Percentiles rank a stretch among this genome's conserved stretches.
These are phyloP conservation scores for Ophthalmotilapia sp. DNA, from an alignment of 2,113 vertebrate genomes.

Conservation along the genomic window DNA sequence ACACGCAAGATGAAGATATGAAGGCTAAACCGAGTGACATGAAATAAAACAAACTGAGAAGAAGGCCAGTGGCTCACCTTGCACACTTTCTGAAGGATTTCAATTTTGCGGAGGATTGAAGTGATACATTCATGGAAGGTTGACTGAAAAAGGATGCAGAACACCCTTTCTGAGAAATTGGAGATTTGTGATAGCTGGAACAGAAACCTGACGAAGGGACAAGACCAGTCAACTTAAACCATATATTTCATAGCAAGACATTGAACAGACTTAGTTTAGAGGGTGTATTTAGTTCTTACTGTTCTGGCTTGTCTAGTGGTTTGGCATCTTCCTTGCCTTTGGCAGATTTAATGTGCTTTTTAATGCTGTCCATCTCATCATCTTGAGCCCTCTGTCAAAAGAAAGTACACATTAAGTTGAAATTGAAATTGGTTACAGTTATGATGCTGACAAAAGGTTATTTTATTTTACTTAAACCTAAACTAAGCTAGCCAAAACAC, in stretches of 20 bases:
- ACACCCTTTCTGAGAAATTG: conserved; percentile 91
- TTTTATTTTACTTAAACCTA: neutral
- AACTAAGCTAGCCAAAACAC: neutral
- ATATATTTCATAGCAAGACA: neutral
- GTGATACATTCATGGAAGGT: conserved; percentile 88
- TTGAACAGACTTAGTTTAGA: neutral
- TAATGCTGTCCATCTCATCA: conserved; percentile 89
- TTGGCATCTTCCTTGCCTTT: conserved; percentile 83
- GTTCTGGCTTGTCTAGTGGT: conserved; percentile 93
- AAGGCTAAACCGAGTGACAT: neutral
- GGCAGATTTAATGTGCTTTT: conserved; percentile 82
- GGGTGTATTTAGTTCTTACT: conserved; percentile 73
- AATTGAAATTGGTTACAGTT: neutral
- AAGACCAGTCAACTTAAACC: neutral
- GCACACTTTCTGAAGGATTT: conserved; percentile 85
- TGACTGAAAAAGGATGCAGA: conserved; percentile 94
- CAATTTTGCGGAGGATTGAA: conserved; percentile 84
- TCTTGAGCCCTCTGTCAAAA: conserved; percentile 82
- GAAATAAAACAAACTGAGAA: neutral
- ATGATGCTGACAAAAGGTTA: neutral
- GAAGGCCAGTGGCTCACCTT: conserved; percentile 68
- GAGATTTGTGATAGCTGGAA: conserved; percentile 89
- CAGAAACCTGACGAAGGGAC: conserved; percentile 78
- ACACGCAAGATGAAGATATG: neutral
- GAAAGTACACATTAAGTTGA: neutral